phyloP scores from a whole-genome alignment of 2,888 invertebrate genomes.

The Beris morrisii region DNA sequence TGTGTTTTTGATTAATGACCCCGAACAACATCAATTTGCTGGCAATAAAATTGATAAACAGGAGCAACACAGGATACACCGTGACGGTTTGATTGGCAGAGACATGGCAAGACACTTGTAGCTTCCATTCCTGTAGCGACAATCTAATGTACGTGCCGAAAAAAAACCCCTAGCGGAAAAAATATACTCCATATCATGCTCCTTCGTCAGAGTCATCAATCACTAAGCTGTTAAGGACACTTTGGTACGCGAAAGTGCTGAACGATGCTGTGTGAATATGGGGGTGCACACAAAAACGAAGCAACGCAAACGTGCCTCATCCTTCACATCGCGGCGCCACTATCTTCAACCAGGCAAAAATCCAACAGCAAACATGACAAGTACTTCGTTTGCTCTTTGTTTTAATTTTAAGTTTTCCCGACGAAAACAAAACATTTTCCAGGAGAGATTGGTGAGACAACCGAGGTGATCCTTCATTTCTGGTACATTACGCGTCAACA shows the following conservation, averaged over 20 bases:
- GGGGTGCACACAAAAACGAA: no score
- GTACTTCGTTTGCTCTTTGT: constrained; percentile 16
- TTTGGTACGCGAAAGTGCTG: no score
- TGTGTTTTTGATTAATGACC: constrained; percentile 16
- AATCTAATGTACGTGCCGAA: neutral
- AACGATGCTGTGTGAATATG: no score
- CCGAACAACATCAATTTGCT: constrained; percentile 17
- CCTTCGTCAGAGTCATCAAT: constrained; percentile 21
- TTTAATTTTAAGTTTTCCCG: constrained; percentile 28
- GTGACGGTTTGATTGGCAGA: constrained; percentile 25
- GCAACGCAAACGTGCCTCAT: no score
- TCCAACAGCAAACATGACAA: constrained; percentile 10
- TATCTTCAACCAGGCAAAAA: no score
- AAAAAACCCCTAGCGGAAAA: neutral
- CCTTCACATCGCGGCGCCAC: no score
- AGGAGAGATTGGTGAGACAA: constrained; percentile 17
- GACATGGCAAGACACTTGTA: constrained; percentile 28
- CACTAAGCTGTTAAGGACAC: constrained; percentile 17
- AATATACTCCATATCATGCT: constrained; percentile 25
- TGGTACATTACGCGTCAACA: constrained; percentile 30
- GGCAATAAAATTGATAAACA: constrained; percentile 31
- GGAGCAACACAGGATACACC: constrained; percentile 7
- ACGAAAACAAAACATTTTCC: constrained; percentile 30
- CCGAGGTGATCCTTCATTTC: constrained; percentile 29
- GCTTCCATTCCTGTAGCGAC: constrained; percentile 9